Evolutionary conservation across 1,140 invertebrate genomes (phyloP), one percentile per base, ranked within the genome.

Genomic region (Lethocerus indicus): DNA sequence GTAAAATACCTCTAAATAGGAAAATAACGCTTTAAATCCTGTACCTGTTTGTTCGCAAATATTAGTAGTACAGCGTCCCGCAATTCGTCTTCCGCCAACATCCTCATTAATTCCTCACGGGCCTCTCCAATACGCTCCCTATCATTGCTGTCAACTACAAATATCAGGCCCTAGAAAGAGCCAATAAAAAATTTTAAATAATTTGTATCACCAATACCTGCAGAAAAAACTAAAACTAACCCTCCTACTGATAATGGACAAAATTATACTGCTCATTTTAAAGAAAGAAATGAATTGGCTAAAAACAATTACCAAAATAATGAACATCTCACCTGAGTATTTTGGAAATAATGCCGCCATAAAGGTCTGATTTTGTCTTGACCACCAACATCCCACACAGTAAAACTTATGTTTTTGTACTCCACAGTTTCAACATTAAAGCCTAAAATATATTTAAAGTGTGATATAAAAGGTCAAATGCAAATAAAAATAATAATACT

Each of bases 331-430:
- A 54, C 55, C 55, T 57, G 56, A 29, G 93, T 97, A 63, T 98
- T 97, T 68, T 96, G 91, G 65, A 95, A 98, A 64, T 98, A 98
- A 65, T 98, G 93, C 68, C 93, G 81, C 95, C 95, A 98, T 41
- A 95, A 67, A 2, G 86, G 83, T 47, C 91, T 71, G 60, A 95
- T 93, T 73, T 92, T 94, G 61, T 92, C 85, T 67, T 94, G 90
- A 55, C 92, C 92, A 59, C 91, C 91, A n/a, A 95, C 87, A 69
- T 96, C 92, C 91, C 90, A 95, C 16, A 94, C 89, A 23, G 88
- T 95, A 63, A 97, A 96, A 63, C 82, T 87, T 60, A 95, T 93
- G 68, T 96, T 96, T 68, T 93, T 95, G 66, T 96, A 95, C 65
- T 95, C 86, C 1, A 96, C 90, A 3, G 90, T 96, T 65, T 96